Evolutionary conservation across 2,888 invertebrate genomes (phyloP).

Genomic region (Coleophora flavipennella): DNA sequence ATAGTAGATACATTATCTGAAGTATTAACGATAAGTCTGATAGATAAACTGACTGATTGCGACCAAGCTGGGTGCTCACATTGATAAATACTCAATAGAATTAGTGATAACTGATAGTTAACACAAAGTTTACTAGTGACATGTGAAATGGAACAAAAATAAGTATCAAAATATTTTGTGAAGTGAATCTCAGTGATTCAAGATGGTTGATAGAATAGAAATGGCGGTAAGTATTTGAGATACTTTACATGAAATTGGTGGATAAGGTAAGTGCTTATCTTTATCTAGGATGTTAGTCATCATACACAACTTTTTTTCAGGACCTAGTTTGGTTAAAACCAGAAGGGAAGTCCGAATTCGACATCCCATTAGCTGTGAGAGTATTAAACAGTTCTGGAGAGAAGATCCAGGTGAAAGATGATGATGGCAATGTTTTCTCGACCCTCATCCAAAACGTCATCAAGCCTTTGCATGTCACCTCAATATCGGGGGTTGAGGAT

Average conservation of each 20-base stretch:
- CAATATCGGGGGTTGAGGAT: conserved; percentile 89
- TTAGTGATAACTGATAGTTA: conserved; percentile 16
- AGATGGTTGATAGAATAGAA: conserved; percentile 48
- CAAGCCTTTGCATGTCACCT: conserved; percentile 84
- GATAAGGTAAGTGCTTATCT: too few species aligned
- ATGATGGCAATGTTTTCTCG: conserved; percentile 83
- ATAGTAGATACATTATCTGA: conserved; percentile 11
- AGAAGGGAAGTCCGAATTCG: conserved; percentile 79
- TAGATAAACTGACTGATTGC: conserved; percentile 38
- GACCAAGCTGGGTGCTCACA: conserved; percentile 40
- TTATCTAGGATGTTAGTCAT: too few species aligned
- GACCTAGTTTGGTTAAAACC: conserved; percentile 94
- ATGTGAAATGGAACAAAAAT: conserved; percentile 23
- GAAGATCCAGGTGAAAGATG: conserved; percentile 84
- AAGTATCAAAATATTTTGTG: conserved; percentile 25
- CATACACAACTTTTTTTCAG: conserved; percentile 23
- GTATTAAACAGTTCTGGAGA: conserved; percentile 84
- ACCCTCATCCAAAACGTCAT: conserved; percentile 74
- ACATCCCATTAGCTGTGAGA: conserved; percentile 88
- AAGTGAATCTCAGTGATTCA: conserved; percentile 39
- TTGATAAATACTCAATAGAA: conserved; percentile 46
- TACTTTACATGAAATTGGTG: not conserved
- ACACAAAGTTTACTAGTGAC: conserved; percentile 21
- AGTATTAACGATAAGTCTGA: conserved; percentile 40
- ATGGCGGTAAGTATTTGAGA: conserved; percentile 44